Evolutionary conservation across 2,888 invertebrate genomes (phyloP).

Genomic region (Nemurella pictetii): DNA sequence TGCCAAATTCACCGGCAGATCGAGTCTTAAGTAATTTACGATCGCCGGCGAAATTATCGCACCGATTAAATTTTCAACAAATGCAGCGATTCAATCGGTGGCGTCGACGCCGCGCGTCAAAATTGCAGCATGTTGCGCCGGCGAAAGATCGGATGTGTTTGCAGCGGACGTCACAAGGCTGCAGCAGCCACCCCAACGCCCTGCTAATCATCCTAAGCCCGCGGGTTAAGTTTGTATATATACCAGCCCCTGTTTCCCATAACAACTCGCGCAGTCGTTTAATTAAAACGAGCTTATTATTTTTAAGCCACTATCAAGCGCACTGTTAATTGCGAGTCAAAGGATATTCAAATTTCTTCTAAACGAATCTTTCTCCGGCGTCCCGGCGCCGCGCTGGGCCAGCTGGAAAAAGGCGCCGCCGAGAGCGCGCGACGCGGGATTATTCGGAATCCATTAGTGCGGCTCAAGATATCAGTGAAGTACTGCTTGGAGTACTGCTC

Average conservation of each 20-base stretch:
- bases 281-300: constrained; percentile 17
- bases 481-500: background rate
- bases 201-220: background rate
- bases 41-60: background rate
- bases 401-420: background rate
- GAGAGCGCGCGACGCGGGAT: background rate
- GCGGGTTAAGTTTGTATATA: background rate
- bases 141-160: background rate
- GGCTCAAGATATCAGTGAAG: constrained; percentile 16
- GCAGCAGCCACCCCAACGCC: background rate
- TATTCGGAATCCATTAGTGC: constrained; percentile 27
- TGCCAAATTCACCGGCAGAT: background rate
- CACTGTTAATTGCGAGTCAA: constrained; percentile 10
- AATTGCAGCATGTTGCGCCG: background rate
- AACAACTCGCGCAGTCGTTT: background rate
- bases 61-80: background rate
- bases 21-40: background rate
- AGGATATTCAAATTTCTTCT: constrained; percentile 22
- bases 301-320: constrained; percentile 3
- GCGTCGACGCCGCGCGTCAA: background rate
- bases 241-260: background rate
- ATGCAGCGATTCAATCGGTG: background rate
- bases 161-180: background rate
- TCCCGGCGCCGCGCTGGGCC: too few species aligned
- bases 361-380: constrained; percentile 1